Percentiles rank a stretch among this genome's conserved stretches.
These are phyloP conservation scores for Pygathrix nemaeus DNA, from an alignment of 2,113 vertebrate genomes.

Conservation along the genomic window DNA sequence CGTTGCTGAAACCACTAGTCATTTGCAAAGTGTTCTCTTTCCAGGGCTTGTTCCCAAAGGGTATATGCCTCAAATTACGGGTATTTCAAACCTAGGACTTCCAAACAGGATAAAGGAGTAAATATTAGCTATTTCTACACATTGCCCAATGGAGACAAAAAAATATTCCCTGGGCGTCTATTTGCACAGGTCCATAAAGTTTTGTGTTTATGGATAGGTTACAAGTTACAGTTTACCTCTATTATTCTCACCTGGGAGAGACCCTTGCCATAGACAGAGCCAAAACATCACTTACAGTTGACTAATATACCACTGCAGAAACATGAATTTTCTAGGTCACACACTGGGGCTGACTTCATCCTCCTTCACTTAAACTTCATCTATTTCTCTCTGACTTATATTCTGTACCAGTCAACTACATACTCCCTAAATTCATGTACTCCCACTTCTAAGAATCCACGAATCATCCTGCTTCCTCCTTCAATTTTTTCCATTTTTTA, in stretches of 20 bases:
- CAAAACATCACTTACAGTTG: rapidly evolving
- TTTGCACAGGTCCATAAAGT: no score
- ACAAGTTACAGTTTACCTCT: neutral
- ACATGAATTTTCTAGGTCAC: neutral
- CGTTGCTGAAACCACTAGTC: neutral
- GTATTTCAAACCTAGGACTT: neutral
- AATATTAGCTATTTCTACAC: neutral
- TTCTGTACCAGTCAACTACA: neutral
- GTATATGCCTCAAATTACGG: neutral
- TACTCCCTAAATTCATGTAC: neutral
- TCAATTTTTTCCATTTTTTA: neutral
- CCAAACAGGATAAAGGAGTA: neutral
- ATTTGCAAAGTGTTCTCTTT: neutral
- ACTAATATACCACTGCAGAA: neutral
- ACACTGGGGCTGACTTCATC: rapidly evolving
- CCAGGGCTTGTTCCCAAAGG: neutral
- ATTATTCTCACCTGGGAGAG: neutral
- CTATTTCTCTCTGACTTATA: neutral
- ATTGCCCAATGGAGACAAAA: neutral
- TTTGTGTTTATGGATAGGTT: no score
- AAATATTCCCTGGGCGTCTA: no score
- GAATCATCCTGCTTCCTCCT: neutral
- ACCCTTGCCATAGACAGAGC: no score
- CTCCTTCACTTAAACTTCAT: neutral
- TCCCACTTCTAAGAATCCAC: neutral